A percentile compares a stretch with the other conserved stretches of the same genome.
These are phyloP conservation scores for Onchidella celtica DNA, from an alignment of 2,888 invertebrate species.

Conservation along the genomic window DNA sequence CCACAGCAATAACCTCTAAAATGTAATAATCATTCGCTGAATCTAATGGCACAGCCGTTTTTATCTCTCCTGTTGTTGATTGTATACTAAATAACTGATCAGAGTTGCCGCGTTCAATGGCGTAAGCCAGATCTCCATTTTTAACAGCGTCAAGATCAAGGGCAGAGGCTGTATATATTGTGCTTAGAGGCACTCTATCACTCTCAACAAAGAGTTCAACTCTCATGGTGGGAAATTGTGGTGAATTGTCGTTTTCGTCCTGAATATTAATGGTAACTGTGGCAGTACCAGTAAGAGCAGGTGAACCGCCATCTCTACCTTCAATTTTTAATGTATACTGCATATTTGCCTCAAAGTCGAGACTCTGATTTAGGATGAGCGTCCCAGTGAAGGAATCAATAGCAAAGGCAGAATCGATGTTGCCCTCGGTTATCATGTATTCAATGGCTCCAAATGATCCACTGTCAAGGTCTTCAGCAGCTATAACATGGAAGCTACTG, in stretches of 20 bases:
- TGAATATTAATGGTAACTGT: constrained; percentile 55
- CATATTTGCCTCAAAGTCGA: constrained; percentile 57
- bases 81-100: constrained; percentile 62
- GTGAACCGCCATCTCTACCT: constrained; percentile 58
- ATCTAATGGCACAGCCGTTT: constrained; percentile 57
- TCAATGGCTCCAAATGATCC: constrained; percentile 54
- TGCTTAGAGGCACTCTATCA: constrained; percentile 45
- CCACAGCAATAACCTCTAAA: constrained; percentile 51
- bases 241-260: constrained; percentile 65
- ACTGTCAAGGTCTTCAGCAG: constrained; percentile 31
- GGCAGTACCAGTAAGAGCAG: constrained; percentile 44
- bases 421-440: constrained; percentile 94
- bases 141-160: constrained; percentile 55
- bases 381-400: constrained; percentile 89
- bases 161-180: constrained; percentile 47
- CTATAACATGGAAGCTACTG: constrained; percentile 51
- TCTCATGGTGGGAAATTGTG: constrained; percentile 52
- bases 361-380: constrained; percentile 39
- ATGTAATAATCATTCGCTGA: constrained; percentile 52
- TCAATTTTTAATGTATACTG: constrained; percentile 54
- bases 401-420: constrained; percentile 91
- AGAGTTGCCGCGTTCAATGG: constrained; percentile 60
- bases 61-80: constrained; percentile 59
- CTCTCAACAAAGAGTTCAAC: constrained; percentile 57
- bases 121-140: constrained; percentile 63